Evolutionary conservation across 2,797 vertebrate species (phyloP).

Genomic region (Vireo griseus): DNA sequence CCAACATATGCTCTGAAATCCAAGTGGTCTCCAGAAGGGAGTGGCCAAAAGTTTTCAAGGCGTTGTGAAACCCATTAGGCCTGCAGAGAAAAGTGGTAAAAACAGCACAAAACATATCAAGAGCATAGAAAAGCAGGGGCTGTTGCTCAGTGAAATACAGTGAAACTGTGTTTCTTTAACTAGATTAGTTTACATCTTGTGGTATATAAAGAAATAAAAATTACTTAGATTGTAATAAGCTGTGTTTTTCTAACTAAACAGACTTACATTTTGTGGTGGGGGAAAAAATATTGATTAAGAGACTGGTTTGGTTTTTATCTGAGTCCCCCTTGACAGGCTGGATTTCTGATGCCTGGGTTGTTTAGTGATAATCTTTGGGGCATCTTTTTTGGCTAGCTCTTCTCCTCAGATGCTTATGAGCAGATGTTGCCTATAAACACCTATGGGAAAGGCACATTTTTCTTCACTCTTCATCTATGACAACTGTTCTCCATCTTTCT

Average conservation of each 20-base stretch:
- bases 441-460: neutral
- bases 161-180: slow-evolving; percentile 65
- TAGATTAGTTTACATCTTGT: slow-evolving; percentile 73
- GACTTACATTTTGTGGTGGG: slow-evolving; percentile 57
- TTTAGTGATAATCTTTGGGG: neutral
- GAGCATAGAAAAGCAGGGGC: slow-evolving; percentile 29
- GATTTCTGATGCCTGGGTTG: neutral
- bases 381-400: neutral
- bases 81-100: neutral
- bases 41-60: neutral
- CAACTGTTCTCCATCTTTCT: neutral
- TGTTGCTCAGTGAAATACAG: slow-evolving; percentile 54
- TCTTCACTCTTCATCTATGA: neutral
- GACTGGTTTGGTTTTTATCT: neutral
- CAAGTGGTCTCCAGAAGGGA: slow-evolving; percentile 44
- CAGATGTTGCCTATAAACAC: neutral
- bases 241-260: slow-evolving; percentile 73
- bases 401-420: neutral
- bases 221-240: slow-evolving; percentile 66
- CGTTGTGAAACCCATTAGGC: neutral
- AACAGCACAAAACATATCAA: neutral
- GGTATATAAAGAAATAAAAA: slow-evolving; percentile 70
- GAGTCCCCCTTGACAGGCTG: neutral
- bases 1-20: slow-evolving; percentile 50
- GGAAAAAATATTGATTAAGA: neutral